Evolutionary conservation across 2,113 vertebrate genomes (phyloP).

Genomic region (Petrocephalus microphthalmus): DNA sequence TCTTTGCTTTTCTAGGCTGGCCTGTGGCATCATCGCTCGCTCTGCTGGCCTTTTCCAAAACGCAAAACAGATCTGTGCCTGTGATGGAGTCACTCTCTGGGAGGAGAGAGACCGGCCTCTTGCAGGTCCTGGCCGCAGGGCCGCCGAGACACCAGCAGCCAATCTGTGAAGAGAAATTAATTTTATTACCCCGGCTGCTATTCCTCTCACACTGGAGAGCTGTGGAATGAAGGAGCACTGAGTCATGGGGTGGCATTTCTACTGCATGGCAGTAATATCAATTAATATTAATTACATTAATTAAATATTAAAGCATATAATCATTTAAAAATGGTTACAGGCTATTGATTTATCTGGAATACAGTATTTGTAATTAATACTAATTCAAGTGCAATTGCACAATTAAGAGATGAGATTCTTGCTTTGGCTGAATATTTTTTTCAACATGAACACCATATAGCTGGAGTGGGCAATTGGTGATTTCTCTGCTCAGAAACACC

Average conservation of each 20-base stretch:
- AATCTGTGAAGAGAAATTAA: constrained; percentile 51
- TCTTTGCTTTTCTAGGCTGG: constrained; percentile 58
- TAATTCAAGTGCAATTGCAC: neutral
- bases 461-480: too few relatives aligned
- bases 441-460: too few relatives aligned
- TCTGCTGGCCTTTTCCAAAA: constrained; percentile 84
- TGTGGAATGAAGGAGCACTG: neutral
- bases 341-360: neutral
- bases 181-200: neutral
- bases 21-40: constrained; percentile 83
- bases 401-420: too few relatives aligned
- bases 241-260: neutral
- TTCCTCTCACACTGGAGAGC: neutral
- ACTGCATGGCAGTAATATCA: neutral
- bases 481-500: too few relatives aligned
- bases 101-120: constrained; percentile 73
- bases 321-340: neutral
- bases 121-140: constrained; percentile 61
- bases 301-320: too few relatives aligned
- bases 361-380: neutral
- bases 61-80: constrained; percentile 77
- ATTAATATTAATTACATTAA: too few relatives aligned
- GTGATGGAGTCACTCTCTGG: constrained; percentile 83
- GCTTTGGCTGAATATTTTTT: too few relatives aligned
- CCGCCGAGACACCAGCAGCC: constrained; percentile 36